A percentile compares a stretch with the other conserved stretches of the same genome.
phyloP scores from a whole-genome alignment of 2,797 vertebrate species.

The Pempheris klunzingeri region DNA sequence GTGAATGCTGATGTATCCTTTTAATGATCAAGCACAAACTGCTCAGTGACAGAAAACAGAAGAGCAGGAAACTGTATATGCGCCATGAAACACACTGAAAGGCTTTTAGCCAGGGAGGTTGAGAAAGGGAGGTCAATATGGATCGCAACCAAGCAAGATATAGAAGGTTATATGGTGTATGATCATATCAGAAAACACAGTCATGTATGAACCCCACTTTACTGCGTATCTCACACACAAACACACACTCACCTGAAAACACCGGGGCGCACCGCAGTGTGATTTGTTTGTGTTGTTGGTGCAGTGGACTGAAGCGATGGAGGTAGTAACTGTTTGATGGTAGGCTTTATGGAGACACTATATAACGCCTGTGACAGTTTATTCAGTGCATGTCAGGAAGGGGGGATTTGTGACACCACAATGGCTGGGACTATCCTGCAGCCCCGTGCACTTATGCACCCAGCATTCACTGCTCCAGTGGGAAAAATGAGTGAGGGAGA shows the following conservation, averaged over 20 bases:
- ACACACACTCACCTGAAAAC: constrained; percentile 63
- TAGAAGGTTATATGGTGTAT: constrained; percentile 70
- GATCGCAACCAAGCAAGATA: constrained; percentile 65
- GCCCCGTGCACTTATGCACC: constrained; percentile 62
- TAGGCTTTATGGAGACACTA: constrained; percentile 84
- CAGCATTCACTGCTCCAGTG: constrained; percentile 47
- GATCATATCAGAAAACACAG: constrained; percentile 79
- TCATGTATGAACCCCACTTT: constrained; percentile 71
- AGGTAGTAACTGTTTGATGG: constrained; percentile 84
- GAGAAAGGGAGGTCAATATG: constrained; percentile 66
- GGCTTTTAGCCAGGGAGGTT: constrained; percentile 61
- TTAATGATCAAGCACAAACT: constrained; percentile 48
- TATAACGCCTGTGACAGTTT: constrained; percentile 83
- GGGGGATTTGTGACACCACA: constrained; percentile 79
- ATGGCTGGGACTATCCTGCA: constrained; percentile 71
- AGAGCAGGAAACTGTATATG: constrained; percentile 44
- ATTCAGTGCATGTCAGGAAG: constrained; percentile 82
- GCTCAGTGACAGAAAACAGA: constrained; percentile 44
- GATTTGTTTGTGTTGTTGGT: constrained; percentile 84
- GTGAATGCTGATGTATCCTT: constrained; percentile 48
- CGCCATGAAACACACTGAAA: constrained; percentile 36
- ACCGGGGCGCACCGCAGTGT: constrained; percentile 44
- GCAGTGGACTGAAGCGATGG: constrained; percentile 80
- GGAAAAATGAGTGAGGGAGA: constrained; percentile 47
- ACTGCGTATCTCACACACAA: constrained; percentile 54